These are phyloP conservation scores for Parelbella ahira DNA, from an alignment of 2,888 invertebrate genomes.

Conservation along the genomic window DNA sequence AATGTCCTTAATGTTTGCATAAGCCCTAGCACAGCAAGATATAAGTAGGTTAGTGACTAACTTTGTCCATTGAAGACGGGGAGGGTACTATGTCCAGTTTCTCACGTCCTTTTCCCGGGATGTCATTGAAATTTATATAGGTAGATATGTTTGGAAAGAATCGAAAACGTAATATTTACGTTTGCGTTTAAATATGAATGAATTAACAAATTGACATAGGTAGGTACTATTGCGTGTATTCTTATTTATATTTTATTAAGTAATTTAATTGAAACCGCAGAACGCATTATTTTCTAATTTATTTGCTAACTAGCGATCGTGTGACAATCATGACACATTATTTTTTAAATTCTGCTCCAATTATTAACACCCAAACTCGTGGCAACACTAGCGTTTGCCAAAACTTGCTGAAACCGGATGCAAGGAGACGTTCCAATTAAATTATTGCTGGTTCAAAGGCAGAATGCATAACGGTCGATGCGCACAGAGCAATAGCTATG, in stretches of 20 bases:
- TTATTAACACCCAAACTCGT: slow-evolving; percentile 3
- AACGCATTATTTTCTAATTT: too few relatives aligned
- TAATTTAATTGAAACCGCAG: too few relatives aligned
- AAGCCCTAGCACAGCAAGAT: slow-evolving; percentile 15
- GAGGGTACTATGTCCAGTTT: slow-evolving; percentile 24
- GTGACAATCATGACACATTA: too few relatives aligned
- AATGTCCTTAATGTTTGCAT: slow-evolving; percentile 21
- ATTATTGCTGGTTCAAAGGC: slow-evolving; percentile 72
- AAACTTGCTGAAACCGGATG: slow-evolving; percentile 50
- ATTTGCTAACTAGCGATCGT: too few relatives aligned
- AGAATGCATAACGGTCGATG: slow-evolving; percentile 58
- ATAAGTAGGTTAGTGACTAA: slow-evolving; percentile 54
- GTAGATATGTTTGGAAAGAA: too few relatives aligned
- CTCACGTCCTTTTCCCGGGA: neutral
- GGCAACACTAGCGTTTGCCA: slow-evolving; percentile 26
- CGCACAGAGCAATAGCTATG: slow-evolving; percentile 46
- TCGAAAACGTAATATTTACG: too few relatives aligned
- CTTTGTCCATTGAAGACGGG: slow-evolving; percentile 51
- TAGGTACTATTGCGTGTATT: too few relatives aligned
- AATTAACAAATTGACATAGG: too few relatives aligned
- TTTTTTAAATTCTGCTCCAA: too few relatives aligned
- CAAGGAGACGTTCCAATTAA: slow-evolving; percentile 63
- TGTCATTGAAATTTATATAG: neutral
- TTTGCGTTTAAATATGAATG: too few relatives aligned
- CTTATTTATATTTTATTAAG: too few relatives aligned